Evolutionary conservation across 2,888 invertebrate species (phyloP).

Genomic region (Netelia melanura): DNA sequence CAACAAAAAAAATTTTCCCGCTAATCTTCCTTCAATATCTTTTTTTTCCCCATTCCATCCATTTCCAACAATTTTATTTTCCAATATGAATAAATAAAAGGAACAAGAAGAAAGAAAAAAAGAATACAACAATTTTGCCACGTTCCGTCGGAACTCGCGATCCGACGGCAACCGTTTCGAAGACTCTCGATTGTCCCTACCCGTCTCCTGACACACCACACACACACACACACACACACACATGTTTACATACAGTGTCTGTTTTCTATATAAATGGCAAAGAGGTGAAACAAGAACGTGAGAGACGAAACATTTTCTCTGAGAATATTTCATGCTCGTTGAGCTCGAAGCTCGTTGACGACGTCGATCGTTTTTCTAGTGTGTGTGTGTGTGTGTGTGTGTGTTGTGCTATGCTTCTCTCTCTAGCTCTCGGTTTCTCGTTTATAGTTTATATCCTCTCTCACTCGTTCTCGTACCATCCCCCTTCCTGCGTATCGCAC

Average conservation of each 20-base stretch:
- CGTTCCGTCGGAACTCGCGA: too few species aligned
- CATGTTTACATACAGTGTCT: too few species aligned
- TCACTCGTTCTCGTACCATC: background rate
- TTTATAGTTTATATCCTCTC: background rate
- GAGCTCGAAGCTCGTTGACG: slow-evolving; percentile 14
- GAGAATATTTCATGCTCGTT: slow-evolving; percentile 45
- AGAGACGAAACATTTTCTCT: slow-evolving; percentile 18
- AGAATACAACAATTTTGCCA: too few species aligned
- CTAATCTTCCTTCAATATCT: background rate
- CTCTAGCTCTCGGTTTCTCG: background rate
- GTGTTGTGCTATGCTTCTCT: background rate
- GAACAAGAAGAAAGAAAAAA: too few species aligned
- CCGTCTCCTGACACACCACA: too few species aligned
- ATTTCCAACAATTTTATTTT: background rate
- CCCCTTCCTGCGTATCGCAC: slow-evolving; percentile 1
- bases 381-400: background rate
- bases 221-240: too few species aligned
- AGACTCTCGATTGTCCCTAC: too few species aligned
- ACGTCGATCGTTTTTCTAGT: background rate
- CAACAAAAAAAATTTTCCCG: slow-evolving; percentile 12
- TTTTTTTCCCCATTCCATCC: background rate
- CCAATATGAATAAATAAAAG: background rate
- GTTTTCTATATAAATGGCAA: background rate
- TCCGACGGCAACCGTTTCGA: too few species aligned
- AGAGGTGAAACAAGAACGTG: slow-evolving; percentile 11